phyloP scores from a whole-genome alignment of 1,140 invertebrate species.

The Ostrea edulis region DNA sequence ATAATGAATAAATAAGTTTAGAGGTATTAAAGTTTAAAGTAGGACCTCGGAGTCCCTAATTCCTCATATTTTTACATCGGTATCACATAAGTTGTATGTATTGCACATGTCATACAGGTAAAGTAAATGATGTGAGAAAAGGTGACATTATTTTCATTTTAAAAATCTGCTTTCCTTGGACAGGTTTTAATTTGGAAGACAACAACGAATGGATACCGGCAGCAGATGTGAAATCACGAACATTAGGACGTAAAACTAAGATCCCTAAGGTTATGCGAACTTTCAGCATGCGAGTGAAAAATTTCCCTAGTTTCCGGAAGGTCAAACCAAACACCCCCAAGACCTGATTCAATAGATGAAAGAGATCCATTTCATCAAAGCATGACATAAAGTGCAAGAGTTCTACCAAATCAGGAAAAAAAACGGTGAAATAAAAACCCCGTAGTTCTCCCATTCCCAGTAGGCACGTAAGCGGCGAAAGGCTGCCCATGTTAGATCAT shows the following conservation, averaged over 20 bases:
- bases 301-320: conserved; percentile 24
- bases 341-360: not conserved
- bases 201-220: conserved; percentile 10
- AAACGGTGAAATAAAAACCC: not conserved
- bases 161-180: not conserved
- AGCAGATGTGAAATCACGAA: conserved; percentile 8
- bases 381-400: not conserved
- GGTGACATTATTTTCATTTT: too few relatives aligned
- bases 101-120: too few relatives aligned
- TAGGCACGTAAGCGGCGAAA: not conserved
- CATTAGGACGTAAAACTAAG: conserved; percentile 4
- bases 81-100: too few relatives aligned
- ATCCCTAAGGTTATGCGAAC: conserved; percentile 10
- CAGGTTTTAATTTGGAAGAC: conserved; percentile 14
- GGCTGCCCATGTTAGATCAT: conserved; percentile 25
- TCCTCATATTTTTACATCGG: too few relatives aligned
- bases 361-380: conserved; percentile 1
- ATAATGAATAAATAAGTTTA: too few relatives aligned
- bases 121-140: too few relatives aligned
- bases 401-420: conserved; percentile 2
- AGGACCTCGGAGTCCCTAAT: too few relatives aligned
- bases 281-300: conserved; percentile 11
- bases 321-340: not conserved
- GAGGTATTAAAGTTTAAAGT: too few relatives aligned
- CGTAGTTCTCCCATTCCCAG: not conserved